Conservation (phyloP, 2,797 vertebrate genomes). For the Adelosebastes latens region DNA sequence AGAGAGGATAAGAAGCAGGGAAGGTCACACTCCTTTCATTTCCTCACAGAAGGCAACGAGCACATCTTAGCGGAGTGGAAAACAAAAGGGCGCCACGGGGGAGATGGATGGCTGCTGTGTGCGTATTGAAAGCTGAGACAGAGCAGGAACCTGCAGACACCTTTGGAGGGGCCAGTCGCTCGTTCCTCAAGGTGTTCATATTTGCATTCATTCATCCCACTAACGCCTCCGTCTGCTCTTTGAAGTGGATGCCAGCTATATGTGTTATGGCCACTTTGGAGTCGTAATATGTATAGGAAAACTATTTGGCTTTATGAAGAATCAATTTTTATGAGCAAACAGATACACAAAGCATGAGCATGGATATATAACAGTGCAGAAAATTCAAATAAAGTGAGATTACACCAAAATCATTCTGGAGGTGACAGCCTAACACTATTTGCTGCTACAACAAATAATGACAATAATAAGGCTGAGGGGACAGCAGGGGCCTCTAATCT, state of each 20-base stretch:
- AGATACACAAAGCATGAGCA: conserved; percentile 1
- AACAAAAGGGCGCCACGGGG: conserved; percentile 66
- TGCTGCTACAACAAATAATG: conserved; percentile 33
- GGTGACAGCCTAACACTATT: conserved; percentile 38
- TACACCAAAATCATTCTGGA: conserved; percentile 7
- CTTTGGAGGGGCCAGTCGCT: conserved; percentile 30
- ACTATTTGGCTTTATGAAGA: conserved; percentile 13
- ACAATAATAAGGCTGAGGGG: conserved; percentile 31
- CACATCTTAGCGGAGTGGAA: conserved; percentile 57
- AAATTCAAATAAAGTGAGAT: conserved; percentile 15
- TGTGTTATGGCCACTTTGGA: not conserved
- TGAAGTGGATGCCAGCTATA: conserved; percentile 7
- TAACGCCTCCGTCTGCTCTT: conserved; percentile 32
- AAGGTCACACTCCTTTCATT: conserved; percentile 73
- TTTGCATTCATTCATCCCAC: conserved; percentile 38
- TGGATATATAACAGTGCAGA: conserved; percentile 8
- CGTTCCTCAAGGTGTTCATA: conserved; percentile 52
- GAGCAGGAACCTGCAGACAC: conserved; percentile 56
- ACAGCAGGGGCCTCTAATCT: conserved; percentile 63
- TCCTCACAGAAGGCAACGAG: conserved; percentile 59
- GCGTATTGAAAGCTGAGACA: conserved; percentile 67
- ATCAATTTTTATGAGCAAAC: conserved; percentile 41
- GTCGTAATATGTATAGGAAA: conserved; percentile 8
- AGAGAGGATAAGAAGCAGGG: conserved; percentile 58
- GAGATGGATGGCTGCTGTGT: conserved; percentile 74